phyloP scores from a whole-genome alignment of 1,140 invertebrate species.

The Brachionus asplanchnoidis region DNA sequence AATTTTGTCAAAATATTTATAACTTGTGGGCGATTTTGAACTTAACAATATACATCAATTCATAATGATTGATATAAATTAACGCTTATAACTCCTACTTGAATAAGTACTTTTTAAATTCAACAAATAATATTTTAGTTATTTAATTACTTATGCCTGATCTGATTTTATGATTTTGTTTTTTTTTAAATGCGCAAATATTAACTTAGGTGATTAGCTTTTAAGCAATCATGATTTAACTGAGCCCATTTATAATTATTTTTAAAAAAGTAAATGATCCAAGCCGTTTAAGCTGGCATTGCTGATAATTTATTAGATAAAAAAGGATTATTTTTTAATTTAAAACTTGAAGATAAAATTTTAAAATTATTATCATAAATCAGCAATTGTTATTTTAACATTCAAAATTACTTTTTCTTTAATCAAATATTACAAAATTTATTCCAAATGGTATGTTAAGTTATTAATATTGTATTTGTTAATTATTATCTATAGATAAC shows the following conservation, averaged over 20 bases:
- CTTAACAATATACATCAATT: not conserved
- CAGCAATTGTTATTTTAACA: not conserved
- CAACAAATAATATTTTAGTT: not conserved
- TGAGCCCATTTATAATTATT: not conserved
- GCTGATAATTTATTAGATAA: not conserved
- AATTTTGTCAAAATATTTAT: slow-evolving; percentile 20
- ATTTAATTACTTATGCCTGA: not conserved
- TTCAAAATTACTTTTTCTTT: not conserved
- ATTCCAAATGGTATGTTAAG: too few species aligned
- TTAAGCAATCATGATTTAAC: not conserved
- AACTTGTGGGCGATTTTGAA: slow-evolving; percentile 22
- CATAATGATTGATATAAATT: not conserved
- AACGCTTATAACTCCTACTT: not conserved
- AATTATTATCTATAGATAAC: too few species aligned
- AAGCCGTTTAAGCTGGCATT: not conserved
- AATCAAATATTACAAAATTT: too few species aligned
- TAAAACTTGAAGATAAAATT: not conserved
- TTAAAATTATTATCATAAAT: not conserved
- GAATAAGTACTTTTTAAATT: not conserved
- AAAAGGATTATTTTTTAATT: not conserved
- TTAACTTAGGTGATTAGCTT: not conserved
- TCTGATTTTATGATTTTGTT: not conserved
- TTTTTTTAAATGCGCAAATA: not conserved
- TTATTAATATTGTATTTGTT: too few species aligned
- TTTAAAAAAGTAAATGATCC: not conserved